Evolutionary conservation across 1,140 invertebrate genomes (phyloP), one percentile per base, ranked within the genome.

Genomic region (Sipha flava): DNA sequence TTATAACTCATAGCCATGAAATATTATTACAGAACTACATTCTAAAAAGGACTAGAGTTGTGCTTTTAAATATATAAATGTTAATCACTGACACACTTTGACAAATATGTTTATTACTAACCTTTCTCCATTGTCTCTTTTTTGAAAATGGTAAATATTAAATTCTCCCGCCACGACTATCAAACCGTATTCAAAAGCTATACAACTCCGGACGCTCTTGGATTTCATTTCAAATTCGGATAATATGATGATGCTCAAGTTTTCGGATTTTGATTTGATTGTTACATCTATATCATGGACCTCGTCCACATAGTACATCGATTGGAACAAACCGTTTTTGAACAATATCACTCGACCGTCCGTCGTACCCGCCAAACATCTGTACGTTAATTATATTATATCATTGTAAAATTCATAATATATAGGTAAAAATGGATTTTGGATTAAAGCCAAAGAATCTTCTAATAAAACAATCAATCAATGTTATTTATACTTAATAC

Each of bases 241-340:
- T 23, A 2, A 47, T 1, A 23, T 10, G 12, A 14, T 9, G 2
- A 18, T 0, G 23, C 16, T n/a, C 43, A 45, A 21, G 0, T 3
- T 1, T 4, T 70, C 10, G 7, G 16, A 16, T 5, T 66, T 31
- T 34, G 34, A 16, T 9, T 66, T 52, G 12, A 45, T 16, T 3
- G 34, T 49, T 12, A 52, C 18, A 26, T 79, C 77, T 1, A 79
- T 21, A 14, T 43, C 14, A 18, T 81, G 77, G n/a, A 72, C 82
- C 7, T 83, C 7, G 16, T 81, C 43, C 2, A 89, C 88, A 83
- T 86, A 85, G 85, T 89, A 89, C 82, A 91, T 84, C 82, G 88
- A 86, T 81, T 91, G 90, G 49, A 94, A 84, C 82, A 95, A 93
- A 6, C 92, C 93, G 83, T 91, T 91, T 83, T 95, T 93, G 62